These are phyloP conservation scores for Rhagoletis pomonella DNA, from an alignment of 1,140 invertebrate species.

Conservation along the genomic window DNA sequence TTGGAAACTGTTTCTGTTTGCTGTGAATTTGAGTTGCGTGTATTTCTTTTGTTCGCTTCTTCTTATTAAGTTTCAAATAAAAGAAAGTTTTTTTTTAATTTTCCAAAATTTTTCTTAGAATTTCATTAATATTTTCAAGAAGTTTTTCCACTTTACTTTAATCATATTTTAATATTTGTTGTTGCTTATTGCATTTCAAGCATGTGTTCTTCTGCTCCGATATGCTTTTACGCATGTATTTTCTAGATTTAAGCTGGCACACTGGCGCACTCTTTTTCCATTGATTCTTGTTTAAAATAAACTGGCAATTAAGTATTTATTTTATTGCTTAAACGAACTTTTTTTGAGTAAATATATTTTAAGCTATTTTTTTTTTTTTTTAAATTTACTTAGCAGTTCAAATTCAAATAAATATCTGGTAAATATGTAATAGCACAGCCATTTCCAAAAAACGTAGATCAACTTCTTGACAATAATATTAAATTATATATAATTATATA, in stretches of 20 bases:
- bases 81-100: constrained; percentile 56
- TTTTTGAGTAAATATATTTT: constrained; percentile 37
- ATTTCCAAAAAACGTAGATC: constrained; percentile 92
- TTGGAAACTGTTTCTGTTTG: neutral
- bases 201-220: constrained; percentile 3
- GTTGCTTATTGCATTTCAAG: constrained; percentile 17
- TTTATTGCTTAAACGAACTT: neutral
- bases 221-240: constrained; percentile 25
- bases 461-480: constrained; percentile 88
- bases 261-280: constrained; percentile 43
- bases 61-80: constrained; percentile 48
- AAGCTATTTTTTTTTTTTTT: neutral
- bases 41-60: neutral
- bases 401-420: constrained; percentile 68
- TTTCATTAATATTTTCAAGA: constrained; percentile 69
- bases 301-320: neutral
- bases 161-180: constrained; percentile 53
- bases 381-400: constrained; percentile 47
- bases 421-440: constrained; percentile 78
- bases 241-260: constrained; percentile 22
- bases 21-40: neutral
- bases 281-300: constrained; percentile 5
- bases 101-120: constrained; percentile 26
- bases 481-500: constrained; percentile 60
- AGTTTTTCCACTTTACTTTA: constrained; percentile 68